Base-by-base conservation (phyloP, 2,113 vertebrate genomes). In the Myotis lucifugus region DNA sequence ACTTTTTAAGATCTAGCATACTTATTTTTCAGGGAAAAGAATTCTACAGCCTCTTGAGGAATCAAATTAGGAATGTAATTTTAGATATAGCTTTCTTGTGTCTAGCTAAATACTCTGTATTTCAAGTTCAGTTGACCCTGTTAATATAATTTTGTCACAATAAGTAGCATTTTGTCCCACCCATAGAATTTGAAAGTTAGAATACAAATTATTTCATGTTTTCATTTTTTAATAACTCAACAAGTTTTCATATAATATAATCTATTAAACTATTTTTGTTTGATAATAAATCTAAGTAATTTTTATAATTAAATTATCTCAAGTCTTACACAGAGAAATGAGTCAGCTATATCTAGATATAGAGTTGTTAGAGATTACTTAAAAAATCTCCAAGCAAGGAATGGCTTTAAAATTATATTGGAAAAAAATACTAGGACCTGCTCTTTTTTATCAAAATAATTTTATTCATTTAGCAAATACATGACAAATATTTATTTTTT, bases 131-230 rank as follows among this genome's bases (percentile, higher is more conserved):
- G 8, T 18, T 21, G 8, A 37, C 46, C 23, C 5, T 94, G 21
- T 70, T 87, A 77, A 85, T 25, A 59, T 27, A 88, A 73, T 59
- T 79, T 95, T 32, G 21, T 73, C 88, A 84, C 7, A 61, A 12
- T 40, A 93, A 85, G 3, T 48, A 79, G 4, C 34, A 79, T 94
- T 93, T 95, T 78, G 10, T 66, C 27, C 42, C 61, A 77, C 9
- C 3, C 59, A 73, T 73, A 66, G 73, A 89, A 79, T 67, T 52
- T 91, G 74, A 95, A 95, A 90, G 15, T 66, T 86, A 6, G 15
- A 82, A 76, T 73, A 66, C 2, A 76, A 56, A 85, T 84, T 27
- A 90, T 59, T 85, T 91, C 3, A 42, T 25, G 2, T 56, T 34
- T 84, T 86, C 3, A 59, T 37, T 48, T 56, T 84, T 48, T 66